These are phyloP conservation scores for Thaumatotibia leucotreta DNA, from an alignment of 1,140 invertebrate genomes.

Conservation along the genomic window DNA sequence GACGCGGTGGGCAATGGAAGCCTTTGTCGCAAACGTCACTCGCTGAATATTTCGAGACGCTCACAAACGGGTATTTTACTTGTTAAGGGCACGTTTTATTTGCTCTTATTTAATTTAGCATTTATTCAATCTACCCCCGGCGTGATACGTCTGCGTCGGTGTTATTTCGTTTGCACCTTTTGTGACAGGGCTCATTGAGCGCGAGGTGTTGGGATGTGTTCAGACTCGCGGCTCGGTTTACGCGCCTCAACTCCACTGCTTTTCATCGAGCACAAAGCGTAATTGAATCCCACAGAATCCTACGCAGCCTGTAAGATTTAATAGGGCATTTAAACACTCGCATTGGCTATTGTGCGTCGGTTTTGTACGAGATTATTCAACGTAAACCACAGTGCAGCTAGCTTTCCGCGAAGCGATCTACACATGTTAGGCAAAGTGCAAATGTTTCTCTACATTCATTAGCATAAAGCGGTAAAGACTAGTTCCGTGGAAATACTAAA, in stretches of 20 bases:
- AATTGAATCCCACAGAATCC: slow-evolving; percentile 75
- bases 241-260: slow-evolving; percentile 63
- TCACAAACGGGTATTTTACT: slow-evolving; percentile 36
- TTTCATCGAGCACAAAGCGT: slow-evolving; percentile 74
- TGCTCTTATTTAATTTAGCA: slow-evolving; percentile 75
- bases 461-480: slow-evolving; percentile 29
- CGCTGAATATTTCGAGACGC: slow-evolving; percentile 54
- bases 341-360: slow-evolving; percentile 72
- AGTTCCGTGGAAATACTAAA: slow-evolving; percentile 2
- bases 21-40: slow-evolving; percentile 52
- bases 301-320: slow-evolving; percentile 72
- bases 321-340: slow-evolving; percentile 76
- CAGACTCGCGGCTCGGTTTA: slow-evolving; percentile 65
- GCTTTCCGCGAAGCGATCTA: slow-evolving; percentile 49
- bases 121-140: slow-evolving; percentile 72
- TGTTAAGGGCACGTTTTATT: slow-evolving; percentile 68
- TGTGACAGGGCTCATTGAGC: slow-evolving; percentile 69
- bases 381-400: slow-evolving; percentile 54
- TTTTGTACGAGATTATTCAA: slow-evolving; percentile 72
- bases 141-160: slow-evolving; percentile 48
- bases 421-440: slow-evolving; percentile 50
- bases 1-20: slow-evolving; percentile 30
- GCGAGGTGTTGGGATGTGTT: slow-evolving; percentile 73
- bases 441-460: slow-evolving; percentile 35
- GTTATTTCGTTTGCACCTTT: slow-evolving; percentile 69